phyloP scores from a whole-genome alignment of 2,888 invertebrate genomes.

The Polia nebulosa region DNA sequence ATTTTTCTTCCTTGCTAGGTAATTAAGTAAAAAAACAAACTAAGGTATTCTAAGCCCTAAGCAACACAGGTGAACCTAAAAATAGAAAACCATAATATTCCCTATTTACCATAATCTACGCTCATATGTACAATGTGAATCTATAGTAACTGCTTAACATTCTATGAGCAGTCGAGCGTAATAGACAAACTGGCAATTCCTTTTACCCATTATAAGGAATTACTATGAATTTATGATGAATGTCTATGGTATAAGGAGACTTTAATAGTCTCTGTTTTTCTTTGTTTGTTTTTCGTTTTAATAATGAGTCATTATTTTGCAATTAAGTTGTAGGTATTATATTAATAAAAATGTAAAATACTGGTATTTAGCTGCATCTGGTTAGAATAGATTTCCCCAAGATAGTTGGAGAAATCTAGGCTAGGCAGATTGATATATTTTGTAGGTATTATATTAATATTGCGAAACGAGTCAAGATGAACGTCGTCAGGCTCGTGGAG shows the following conservation, averaged over 20 bases:
- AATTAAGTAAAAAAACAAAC: no score
- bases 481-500: no score
- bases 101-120: conserved; percentile 34
- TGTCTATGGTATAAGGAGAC: conserved; percentile 1
- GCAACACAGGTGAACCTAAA: neutral
- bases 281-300: conserved; percentile 3
- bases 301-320: neutral
- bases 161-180: conserved; percentile 28
- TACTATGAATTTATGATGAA: conserved; percentile 50
- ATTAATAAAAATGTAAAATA: neutral
- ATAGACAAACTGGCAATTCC: conserved; percentile 41
- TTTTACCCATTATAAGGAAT: conserved; percentile 44
- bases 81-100: conserved; percentile 14
- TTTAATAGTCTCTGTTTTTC: conserved; percentile 26
- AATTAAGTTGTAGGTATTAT: neutral
- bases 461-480: no score
- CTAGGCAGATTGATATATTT: no score
- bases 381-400: no score
- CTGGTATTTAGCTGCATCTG: no score
- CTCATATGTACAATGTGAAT: conserved; percentile 22
- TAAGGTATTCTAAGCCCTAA: no score
- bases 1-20: no score
- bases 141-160: conserved; percentile 36
- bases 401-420: no score
- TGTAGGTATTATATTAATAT: no score